A percentile compares a stretch with the other conserved stretches of the same genome.
Evolutionary conservation across 2,113 vertebrate species (phyloP).

Genomic region (Tetrao urogallus): DNA sequence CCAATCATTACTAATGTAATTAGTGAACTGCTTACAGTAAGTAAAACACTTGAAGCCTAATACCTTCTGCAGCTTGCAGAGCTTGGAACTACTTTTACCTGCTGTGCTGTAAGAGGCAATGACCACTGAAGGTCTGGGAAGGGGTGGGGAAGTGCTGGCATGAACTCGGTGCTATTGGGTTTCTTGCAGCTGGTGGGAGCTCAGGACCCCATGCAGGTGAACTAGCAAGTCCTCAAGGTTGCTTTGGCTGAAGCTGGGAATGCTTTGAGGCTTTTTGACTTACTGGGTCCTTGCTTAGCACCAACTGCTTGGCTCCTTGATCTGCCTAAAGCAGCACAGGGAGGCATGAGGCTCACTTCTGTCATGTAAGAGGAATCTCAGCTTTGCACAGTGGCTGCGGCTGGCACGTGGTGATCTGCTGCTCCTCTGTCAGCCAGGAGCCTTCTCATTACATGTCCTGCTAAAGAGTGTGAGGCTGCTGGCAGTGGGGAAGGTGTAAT

Average conservation of each 20-base stretch:
- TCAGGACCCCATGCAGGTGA: background rate
- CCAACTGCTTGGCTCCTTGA: background rate
- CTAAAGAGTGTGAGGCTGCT: background rate
- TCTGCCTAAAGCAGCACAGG: background rate
- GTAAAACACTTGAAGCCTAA: slow-evolving; percentile 9
- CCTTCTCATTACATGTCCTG: background rate
- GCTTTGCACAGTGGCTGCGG: background rate
- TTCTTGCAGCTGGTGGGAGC: background rate
- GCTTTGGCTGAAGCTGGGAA: background rate
- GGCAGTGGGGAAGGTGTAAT: background rate
- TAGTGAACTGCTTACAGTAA: slow-evolving; percentile 58
- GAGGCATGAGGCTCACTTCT: background rate
- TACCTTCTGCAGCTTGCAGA: background rate
- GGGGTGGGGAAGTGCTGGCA: background rate
- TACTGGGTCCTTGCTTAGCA: background rate
- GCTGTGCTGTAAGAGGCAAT: background rate
- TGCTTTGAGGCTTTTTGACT: background rate
- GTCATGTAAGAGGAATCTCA: background rate
- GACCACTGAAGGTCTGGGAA: background rate
- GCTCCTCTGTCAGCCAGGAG: background rate
- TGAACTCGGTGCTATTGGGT: background rate
- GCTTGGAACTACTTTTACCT: background rate
- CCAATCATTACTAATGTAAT: slow-evolving; percentile 61
- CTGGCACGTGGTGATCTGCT: background rate
- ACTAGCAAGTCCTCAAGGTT: background rate